phyloP scores from a whole-genome alignment of 1,140 invertebrate genomes.

The Drosophila suzukii region DNA sequence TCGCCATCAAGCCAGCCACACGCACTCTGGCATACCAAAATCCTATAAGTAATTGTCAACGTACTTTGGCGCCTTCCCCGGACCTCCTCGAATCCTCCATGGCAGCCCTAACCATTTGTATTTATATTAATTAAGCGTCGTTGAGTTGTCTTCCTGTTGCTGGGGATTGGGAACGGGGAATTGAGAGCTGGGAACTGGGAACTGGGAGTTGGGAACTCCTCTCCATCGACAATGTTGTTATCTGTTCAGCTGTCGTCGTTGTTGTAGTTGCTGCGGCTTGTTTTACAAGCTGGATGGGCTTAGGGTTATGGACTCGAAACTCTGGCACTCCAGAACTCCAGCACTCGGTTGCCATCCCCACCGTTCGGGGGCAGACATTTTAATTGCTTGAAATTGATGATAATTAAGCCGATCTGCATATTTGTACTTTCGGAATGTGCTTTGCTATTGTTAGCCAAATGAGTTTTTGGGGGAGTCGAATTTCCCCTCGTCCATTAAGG shows the following conservation, averaged over 20 bases:
- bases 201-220: constrained; percentile 1
- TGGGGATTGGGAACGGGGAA: background rate
- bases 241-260: constrained; percentile 74
- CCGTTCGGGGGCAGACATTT: constrained; percentile 64
- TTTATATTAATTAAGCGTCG: constrained; percentile 82
- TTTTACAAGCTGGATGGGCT: constrained; percentile 71
- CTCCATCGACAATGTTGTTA: constrained; percentile 69
- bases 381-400: constrained; percentile 81
- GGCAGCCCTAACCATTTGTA: constrained; percentile 58
- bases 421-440: constrained; percentile 59
- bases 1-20: constrained; percentile 19
- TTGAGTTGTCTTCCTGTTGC: constrained; percentile 75
- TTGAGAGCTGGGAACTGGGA: background rate
- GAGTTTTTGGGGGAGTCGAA: constrained; percentile 37
- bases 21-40: constrained; percentile 66
- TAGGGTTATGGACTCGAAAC: constrained; percentile 50
- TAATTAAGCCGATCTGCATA: constrained; percentile 81
- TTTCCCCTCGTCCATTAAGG: constrained; percentile 29
- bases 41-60: constrained; percentile 81
- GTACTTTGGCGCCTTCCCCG: constrained; percentile 62
- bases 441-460: constrained; percentile 70
- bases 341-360: constrained; percentile 1
- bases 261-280: constrained; percentile 64
- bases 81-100: constrained; percentile 2
- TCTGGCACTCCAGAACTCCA: background rate